phyloP scores from a whole-genome alignment of 2,113 vertebrate species.

The Genyomyrus donnyi region DNA sequence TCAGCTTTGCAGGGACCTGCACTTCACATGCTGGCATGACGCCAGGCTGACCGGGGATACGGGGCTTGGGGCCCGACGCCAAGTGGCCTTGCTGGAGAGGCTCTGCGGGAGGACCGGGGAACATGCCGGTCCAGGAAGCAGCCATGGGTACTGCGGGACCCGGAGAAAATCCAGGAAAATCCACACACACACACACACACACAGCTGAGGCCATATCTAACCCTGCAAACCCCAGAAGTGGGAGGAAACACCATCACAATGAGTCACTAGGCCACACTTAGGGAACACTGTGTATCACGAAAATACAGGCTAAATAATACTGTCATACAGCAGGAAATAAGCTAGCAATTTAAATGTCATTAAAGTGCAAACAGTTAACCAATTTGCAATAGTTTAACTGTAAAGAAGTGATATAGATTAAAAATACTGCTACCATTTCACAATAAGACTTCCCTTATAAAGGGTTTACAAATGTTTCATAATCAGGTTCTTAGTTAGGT shows the following conservation, averaged over 20 bases:
- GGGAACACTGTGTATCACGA: neutral
- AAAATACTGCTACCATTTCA: neutral
- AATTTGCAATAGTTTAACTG: neutral
- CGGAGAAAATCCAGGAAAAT: neutral
- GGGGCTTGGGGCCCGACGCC: neutral
- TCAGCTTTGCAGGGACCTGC: conserved; percentile 19
- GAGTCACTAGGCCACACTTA: neutral
- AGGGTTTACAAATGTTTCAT: neutral
- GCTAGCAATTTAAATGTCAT: neutral
- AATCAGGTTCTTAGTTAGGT: neutral
- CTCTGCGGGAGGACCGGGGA: neutral
- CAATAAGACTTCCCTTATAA: neutral
- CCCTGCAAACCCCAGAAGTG: neutral
- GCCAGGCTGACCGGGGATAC: neutral
- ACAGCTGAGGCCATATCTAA: neutral
- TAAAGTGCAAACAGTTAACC: neutral
- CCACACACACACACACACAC: neutral
- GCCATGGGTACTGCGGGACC: neutral
- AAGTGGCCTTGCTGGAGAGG: neutral
- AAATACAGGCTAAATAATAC: neutral
- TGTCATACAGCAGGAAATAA: neutral
- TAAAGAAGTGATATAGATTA: neutral
- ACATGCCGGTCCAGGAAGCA: neutral
- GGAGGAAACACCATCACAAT: neutral
- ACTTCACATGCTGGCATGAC: conserved; percentile 16